Evolutionary conservation across 2,888 invertebrate genomes (phyloP).

Genomic region (Campoplex capitator): DNA sequence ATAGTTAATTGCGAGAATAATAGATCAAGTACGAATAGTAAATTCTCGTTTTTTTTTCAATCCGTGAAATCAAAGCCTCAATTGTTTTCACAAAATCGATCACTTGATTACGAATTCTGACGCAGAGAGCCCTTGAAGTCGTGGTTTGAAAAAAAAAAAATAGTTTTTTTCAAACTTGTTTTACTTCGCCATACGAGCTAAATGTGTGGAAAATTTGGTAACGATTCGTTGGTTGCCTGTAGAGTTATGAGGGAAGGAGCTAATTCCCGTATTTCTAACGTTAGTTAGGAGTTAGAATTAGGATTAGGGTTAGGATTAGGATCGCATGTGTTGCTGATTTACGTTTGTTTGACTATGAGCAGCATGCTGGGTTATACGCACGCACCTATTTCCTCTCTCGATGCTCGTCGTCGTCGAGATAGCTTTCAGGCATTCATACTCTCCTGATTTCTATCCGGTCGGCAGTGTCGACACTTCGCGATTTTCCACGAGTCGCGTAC

Average conservation of each 20-base stretch:
- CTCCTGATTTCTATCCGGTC: conserved; percentile 66
- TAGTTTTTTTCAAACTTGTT: background rate
- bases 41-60: background rate
- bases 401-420: background rate
- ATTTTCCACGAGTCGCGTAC: conserved; percentile 29
- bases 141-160: background rate
- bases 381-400: background rate
- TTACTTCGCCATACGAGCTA: background rate
- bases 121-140: too few species aligned
- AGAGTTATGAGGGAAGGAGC: background rate
- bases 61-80: background rate
- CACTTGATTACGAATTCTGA: too few species aligned
- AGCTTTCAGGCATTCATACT: conserved; percentile 55
- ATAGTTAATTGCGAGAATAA: too few species aligned
- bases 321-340: background rate
- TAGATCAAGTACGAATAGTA: background rate
- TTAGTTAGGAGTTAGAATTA: background rate
- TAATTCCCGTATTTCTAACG: background rate
- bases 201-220: background rate
- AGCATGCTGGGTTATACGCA: too few species aligned
- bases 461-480: conserved; percentile 61
- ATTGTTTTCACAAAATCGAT: background rate
- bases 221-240: background rate
- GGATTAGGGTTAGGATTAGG: background rate
- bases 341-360: background rate